Evolutionary conservation across 2,888 invertebrate genomes (phyloP).

Genomic region (Hydriomena furcata): DNA sequence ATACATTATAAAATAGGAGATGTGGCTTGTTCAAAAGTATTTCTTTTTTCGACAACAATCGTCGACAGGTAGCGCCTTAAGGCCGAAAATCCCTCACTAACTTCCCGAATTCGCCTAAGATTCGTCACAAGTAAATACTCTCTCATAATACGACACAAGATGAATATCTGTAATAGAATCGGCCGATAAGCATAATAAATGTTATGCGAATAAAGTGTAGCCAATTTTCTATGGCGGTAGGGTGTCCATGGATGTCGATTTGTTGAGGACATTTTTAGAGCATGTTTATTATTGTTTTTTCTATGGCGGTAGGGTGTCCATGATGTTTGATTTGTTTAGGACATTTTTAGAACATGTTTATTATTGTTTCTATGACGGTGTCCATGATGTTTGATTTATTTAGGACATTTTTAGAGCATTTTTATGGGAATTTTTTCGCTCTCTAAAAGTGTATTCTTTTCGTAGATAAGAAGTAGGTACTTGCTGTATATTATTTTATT

Average conservation of each 20-base stretch:
- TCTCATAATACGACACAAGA: slow-evolving; percentile 59
- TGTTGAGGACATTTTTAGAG: neutral
- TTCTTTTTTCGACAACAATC: too few relatives aligned
- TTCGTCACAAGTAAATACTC: slow-evolving; percentile 40
- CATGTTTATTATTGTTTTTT: neutral
- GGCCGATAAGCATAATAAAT: slow-evolving; percentile 56
- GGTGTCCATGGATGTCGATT: slow-evolving; percentile 40
- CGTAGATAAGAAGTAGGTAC: too few relatives aligned
- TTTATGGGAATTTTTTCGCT: too few relatives aligned
- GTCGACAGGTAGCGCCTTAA: neutral
- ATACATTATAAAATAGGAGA: too few relatives aligned
- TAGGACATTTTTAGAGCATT: neutral
- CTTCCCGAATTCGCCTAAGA: slow-evolving; percentile 16
- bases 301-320: slow-evolving; percentile 41
- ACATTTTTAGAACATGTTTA: neutral
- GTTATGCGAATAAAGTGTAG: slow-evolving; percentile 56
- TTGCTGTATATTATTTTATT: too few relatives aligned
- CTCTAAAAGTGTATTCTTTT: too few relatives aligned
- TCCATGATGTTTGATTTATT: slow-evolving; percentile 32
- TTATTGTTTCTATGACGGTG: slow-evolving; percentile 29
- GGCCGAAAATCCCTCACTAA: slow-evolving; percentile 19
- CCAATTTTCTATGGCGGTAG: slow-evolving; percentile 42
- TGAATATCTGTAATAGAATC: slow-evolving; percentile 53
- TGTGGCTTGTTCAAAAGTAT: too few relatives aligned
- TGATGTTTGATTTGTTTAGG: slow-evolving; percentile 8